A percentile compares a stretch with the other conserved stretches of the same genome.
phyloP scores from a whole-genome alignment of 2,888 invertebrate genomes.

The Melanargia galathea region DNA sequence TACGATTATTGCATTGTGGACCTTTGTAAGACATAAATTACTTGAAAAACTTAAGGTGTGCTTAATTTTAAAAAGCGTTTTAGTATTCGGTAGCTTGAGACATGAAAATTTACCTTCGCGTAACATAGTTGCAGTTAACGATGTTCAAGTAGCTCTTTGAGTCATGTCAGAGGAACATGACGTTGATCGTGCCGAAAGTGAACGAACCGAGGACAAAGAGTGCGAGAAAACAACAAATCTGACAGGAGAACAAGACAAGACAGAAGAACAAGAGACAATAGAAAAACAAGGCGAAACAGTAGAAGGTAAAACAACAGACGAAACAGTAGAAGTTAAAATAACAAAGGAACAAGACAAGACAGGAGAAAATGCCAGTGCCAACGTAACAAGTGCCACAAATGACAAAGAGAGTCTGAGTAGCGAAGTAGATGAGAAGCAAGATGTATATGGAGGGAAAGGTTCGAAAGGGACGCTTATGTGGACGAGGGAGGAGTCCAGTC shows the following conservation, averaged over 20 bases:
- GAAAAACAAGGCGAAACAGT: neutral
- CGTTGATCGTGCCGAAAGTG: slow-evolving; percentile 55
- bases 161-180: slow-evolving; percentile 76
- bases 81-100: neutral
- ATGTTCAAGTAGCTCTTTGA: slow-evolving; percentile 52
- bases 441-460: slow-evolving; percentile 31
- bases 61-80: neutral
- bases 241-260: slow-evolving; percentile 30
- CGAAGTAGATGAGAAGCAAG: slow-evolving; percentile 42
- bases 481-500: slow-evolving; percentile 68
- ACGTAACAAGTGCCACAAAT: slow-evolving; percentile 56
- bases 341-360: neutral
- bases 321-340: too few species aligned
- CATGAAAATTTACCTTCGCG: neutral
- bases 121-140: slow-evolving; percentile 31
- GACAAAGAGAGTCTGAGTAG: slow-evolving; percentile 48
- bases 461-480: slow-evolving; percentile 49
- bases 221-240: slow-evolving; percentile 40
- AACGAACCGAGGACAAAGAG: slow-evolving; percentile 48
- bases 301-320: slow-evolving; percentile 37
- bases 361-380: slow-evolving; percentile 58
- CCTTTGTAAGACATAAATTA: too few species aligned
- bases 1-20: neutral
- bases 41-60: neutral
- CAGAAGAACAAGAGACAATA: neutral